These are phyloP conservation scores for Mimumesa dahlbomi DNA, from an alignment of 2,888 invertebrate species.

Conservation along the genomic window DNA sequence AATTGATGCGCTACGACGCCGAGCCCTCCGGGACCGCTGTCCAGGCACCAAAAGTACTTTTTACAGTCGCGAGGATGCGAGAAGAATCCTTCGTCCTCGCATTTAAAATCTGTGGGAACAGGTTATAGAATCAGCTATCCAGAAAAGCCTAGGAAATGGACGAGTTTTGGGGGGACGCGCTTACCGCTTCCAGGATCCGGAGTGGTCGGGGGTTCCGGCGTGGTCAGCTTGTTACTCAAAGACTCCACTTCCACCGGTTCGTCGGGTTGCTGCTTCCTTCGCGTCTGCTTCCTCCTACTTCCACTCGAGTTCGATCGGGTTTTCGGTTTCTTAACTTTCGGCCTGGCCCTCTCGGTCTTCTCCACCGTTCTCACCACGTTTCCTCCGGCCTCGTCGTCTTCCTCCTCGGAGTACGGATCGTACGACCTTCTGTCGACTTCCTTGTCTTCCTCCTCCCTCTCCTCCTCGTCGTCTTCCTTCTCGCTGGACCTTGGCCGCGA, in stretches of 20 bases:
- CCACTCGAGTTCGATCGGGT: constrained; percentile 65
- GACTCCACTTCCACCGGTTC: constrained; percentile 54
- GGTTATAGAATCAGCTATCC: no score
- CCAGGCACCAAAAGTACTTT: constrained; percentile 97
- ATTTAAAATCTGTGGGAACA: constrained; percentile 87
- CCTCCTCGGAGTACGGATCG: constrained; percentile 31
- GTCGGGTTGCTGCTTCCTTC: constrained; percentile 46
- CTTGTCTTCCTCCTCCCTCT: constrained; percentile 53
- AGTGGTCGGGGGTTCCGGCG: constrained; percentile 93
- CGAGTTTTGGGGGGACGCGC: constrained; percentile 27
- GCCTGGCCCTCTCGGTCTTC: constrained; percentile 52
- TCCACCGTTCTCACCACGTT: constrained; percentile 61
- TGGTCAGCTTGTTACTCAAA: constrained; percentile 81
- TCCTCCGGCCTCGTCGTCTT: constrained; percentile 48
- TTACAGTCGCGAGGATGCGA: constrained; percentile 95
- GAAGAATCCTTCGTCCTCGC: constrained; percentile 96
- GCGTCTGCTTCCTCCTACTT: constrained; percentile 62
- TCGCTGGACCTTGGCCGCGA: constrained; percentile 39
- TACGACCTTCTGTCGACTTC: constrained; percentile 50
- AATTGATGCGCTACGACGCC: constrained; percentile 96
- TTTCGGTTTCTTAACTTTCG: constrained; percentile 64
- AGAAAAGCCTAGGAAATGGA: no score
- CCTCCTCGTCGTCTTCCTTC: constrained; percentile 52
- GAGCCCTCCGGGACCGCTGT: constrained; percentile 92
- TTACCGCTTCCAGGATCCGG: constrained; percentile 93